phyloP scores from a whole-genome alignment of 1,140 invertebrate genomes.

The Rhagoletis pomonella region DNA sequence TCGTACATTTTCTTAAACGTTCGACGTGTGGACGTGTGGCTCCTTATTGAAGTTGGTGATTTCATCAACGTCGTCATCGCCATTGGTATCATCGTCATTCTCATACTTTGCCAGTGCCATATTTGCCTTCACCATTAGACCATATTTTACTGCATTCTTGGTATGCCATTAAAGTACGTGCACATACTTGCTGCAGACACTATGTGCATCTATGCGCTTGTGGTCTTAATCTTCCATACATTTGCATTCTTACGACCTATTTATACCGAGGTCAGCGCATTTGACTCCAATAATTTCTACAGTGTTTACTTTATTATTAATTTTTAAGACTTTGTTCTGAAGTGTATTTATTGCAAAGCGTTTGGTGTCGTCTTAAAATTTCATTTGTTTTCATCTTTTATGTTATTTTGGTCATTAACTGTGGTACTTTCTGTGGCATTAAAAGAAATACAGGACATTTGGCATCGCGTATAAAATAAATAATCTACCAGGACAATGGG shows the following conservation, averaged over 20 bases:
- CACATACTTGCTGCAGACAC: background rate
- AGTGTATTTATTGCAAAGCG: no score
- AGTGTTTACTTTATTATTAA: background rate
- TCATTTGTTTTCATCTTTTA: no score
- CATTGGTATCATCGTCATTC: background rate
- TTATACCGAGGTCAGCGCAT: conserved; percentile 27
- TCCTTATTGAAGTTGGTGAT: conserved; percentile 2
- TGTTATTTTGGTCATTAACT: no score
- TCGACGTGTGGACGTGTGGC: background rate
- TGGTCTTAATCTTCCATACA: background rate
- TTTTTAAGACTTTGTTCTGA: background rate
- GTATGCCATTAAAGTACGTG: background rate
- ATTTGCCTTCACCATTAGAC: conserved; percentile 21
- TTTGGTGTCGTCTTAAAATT: no score
- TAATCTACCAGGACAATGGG: no score
- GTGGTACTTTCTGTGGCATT: no score
- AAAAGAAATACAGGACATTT: no score
- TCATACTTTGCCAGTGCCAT: conserved; percentile 7
- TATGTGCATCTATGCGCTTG: background rate
- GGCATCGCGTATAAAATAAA: no score
- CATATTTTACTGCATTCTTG: conserved; percentile 32
- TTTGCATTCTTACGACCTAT: conserved; percentile 35
- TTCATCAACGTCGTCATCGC: conserved; percentile 23
- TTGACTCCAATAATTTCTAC: background rate
- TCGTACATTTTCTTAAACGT: conserved; percentile 35